Conservation (phyloP, 2,797 vertebrate species). For the Notolepis coatsorum region DNA sequence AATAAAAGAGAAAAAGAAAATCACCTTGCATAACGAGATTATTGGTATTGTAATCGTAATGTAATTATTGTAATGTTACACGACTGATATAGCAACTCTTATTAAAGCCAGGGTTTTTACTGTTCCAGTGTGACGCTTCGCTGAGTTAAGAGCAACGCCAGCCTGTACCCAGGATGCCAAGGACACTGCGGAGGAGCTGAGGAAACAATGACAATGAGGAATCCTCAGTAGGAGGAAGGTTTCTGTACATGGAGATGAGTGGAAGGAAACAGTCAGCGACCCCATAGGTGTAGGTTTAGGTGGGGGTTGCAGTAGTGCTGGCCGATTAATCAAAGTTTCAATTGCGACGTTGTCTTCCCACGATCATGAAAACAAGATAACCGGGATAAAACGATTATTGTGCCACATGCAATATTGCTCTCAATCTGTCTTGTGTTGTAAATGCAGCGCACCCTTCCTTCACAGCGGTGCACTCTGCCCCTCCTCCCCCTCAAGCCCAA, state of each 20-base stretch:
- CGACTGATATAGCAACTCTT: slow-evolving; percentile 8
- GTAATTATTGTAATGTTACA: not conserved
- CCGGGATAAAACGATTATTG: too few species aligned
- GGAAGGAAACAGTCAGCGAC: slow-evolving; percentile 60
- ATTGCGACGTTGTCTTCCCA: too few species aligned
- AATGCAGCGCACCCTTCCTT: too few species aligned
- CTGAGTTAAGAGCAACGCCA: slow-evolving; percentile 49
- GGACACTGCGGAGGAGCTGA: slow-evolving; percentile 52
- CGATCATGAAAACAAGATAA: too few species aligned
- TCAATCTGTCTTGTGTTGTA: too few species aligned
- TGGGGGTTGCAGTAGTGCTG: too few species aligned
- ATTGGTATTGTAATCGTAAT: too few species aligned
- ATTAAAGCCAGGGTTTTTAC: not conserved
- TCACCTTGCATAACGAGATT: not conserved
- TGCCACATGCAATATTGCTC: too few species aligned
- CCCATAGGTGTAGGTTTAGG: too few species aligned
- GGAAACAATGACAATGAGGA: slow-evolving; percentile 62
- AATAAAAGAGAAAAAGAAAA: slow-evolving; percentile 4
- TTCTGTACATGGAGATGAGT: slow-evolving; percentile 76
- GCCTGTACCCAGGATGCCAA: slow-evolving; percentile 42
- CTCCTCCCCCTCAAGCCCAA: too few species aligned
- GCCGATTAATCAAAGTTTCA: too few species aligned
- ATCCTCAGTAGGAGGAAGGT: slow-evolving; percentile 60
- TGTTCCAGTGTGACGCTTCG: slow-evolving; percentile 24
- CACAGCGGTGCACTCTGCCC: too few species aligned